A percentile compares a stretch with the other conserved stretches of the same genome.
These are phyloP conservation scores for Cirrhinus mrigala DNA, from an alignment of 2,797 vertebrate species.

Conservation along the genomic window DNA sequence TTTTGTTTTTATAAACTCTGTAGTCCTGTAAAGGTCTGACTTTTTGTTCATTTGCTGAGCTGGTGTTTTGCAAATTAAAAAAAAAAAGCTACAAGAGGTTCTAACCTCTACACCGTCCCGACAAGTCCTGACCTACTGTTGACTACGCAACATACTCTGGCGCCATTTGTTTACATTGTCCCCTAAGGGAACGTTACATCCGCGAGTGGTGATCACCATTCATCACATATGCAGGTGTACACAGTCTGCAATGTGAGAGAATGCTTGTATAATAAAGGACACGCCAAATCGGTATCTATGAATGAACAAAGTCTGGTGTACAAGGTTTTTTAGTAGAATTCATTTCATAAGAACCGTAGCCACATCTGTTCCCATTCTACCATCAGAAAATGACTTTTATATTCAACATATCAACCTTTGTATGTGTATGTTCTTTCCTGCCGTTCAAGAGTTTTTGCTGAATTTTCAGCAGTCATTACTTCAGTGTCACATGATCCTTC, in stretches of 20 bases:
- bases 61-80: constrained; percentile 16
- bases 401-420: background rate
- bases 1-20: constrained; percentile 1
- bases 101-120: constrained; percentile 23
- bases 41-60: constrained; percentile 30
- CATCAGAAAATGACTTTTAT: background rate
- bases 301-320: background rate
- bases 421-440: background rate
- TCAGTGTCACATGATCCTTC: background rate
- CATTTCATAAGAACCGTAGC: background rate
- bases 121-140: constrained; percentile 36
- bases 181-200: constrained; percentile 12
- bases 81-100: background rate
- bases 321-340: background rate
- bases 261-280: constrained; percentile 12
- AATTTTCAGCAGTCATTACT: background rate
- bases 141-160: constrained; percentile 1
- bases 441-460: background rate
- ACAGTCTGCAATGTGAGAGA: background rate
- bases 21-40: constrained; percentile 23
- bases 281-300: background rate
- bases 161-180: constrained; percentile 22
- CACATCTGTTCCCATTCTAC: background rate
- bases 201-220: constrained; percentile 31
- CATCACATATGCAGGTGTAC: constrained; percentile 47